Evolutionary conservation across 1,140 invertebrate genomes (phyloP).

Genomic region (Amphibalanus amphitrite): DNA sequence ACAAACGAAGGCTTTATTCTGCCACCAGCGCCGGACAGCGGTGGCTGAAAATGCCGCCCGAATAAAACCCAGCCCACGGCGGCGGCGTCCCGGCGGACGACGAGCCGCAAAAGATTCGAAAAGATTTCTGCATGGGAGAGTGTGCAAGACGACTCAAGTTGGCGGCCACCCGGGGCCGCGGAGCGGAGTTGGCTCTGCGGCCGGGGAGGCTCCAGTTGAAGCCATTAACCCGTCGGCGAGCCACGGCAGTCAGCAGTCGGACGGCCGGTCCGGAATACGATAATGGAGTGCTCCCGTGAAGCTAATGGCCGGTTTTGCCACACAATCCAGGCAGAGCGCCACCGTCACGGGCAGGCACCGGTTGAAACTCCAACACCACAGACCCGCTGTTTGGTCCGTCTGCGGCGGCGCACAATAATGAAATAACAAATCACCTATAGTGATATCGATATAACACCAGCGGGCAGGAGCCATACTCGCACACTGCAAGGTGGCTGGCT

Average conservation of each 20-base stretch:
- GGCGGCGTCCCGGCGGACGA: not conserved
- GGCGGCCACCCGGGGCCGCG: too few relatives aligned
- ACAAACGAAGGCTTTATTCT: constrained; percentile 1
- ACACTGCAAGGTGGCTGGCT: too few relatives aligned
- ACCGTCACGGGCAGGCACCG: not conserved
- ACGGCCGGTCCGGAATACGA: not conserved
- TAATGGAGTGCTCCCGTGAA: not conserved
- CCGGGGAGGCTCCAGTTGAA: not conserved
- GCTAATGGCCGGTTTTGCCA: not conserved
- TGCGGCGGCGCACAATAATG: not conserved
- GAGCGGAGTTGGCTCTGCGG: too few relatives aligned
- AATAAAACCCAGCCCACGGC: not conserved
- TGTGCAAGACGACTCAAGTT: not conserved
- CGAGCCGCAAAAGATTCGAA: not conserved
- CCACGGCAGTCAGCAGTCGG: not conserved
- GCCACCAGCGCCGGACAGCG: not conserved
- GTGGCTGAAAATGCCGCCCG: not conserved
- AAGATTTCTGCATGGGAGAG: constrained; percentile 1
- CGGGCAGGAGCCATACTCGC: too few relatives aligned
- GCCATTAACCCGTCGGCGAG: not conserved
- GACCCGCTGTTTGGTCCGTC: not conserved
- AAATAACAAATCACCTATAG: not conserved
- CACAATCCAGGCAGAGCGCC: not conserved
- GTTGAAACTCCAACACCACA: not conserved
- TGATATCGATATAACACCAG: not conserved